phyloP scores from a whole-genome alignment of 2,113 vertebrate species.

The Tyrannus savana region DNA sequence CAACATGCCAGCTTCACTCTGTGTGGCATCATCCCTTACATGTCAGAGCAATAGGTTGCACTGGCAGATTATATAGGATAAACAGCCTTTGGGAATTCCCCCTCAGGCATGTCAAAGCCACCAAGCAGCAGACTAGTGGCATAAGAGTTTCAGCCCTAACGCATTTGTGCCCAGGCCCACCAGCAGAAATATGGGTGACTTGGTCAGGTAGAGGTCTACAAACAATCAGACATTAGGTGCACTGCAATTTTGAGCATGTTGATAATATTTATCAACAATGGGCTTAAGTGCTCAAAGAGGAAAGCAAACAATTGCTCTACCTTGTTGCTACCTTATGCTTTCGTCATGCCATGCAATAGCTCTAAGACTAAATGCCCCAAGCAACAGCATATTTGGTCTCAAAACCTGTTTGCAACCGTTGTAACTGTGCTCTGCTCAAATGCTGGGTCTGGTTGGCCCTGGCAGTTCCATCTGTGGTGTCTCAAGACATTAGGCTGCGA shows the following conservation, averaged over 20 bases:
- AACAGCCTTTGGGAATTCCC: background rate
- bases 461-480: background rate
- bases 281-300: background rate
- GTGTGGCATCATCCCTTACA: background rate
- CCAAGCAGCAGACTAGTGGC: background rate
- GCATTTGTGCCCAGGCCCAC: background rate
- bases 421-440: background rate
- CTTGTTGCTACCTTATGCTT: background rate
- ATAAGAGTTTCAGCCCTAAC: background rate
- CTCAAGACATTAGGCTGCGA: background rate
- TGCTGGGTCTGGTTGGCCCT: background rate
- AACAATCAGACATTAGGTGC: background rate
- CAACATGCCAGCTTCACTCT: background rate
- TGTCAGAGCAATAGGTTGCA: background rate
- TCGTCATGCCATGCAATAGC: fast-evolving
- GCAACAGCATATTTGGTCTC: background rate
- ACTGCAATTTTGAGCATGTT: background rate
- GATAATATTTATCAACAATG: background rate
- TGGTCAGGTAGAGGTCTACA: background rate
- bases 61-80: background rate
- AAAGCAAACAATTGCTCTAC: background rate
- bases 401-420: background rate
- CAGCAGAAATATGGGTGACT: background rate
- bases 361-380: background rate
- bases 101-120: background rate